These are phyloP conservation scores for Nymphalis polychloros DNA, from an alignment of 2,888 invertebrate species.

Conservation along the genomic window DNA sequence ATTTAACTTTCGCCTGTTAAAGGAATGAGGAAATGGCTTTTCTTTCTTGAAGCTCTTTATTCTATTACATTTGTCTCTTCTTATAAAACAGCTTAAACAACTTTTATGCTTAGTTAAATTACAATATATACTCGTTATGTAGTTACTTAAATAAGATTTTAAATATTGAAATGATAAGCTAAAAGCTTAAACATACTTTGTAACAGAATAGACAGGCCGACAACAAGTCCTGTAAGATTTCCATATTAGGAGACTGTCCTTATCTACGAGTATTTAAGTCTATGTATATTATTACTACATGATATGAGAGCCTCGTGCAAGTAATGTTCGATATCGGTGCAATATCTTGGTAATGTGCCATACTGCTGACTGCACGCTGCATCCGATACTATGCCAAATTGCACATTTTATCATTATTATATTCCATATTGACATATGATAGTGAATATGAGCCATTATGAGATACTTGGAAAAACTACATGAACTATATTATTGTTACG, in stretches of 20 bases:
- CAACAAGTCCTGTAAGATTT: background rate
- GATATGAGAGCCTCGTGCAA: slow-evolving; percentile 14
- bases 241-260: background rate
- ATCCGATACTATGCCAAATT: slow-evolving; percentile 28
- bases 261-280: slow-evolving; percentile 1
- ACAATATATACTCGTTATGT: background rate
- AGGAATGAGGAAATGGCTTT: background rate
- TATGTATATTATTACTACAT: background rate
- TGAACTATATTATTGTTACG: background rate
- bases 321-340: slow-evolving; percentile 32
- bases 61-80: background rate
- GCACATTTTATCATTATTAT: slow-evolving; percentile 20
- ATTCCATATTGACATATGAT: slow-evolving; percentile 17
- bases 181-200: no score
- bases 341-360: slow-evolving; percentile 37
- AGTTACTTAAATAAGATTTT: no score
- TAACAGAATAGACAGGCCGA: no score
- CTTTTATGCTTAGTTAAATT: background rate
- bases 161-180: no score
- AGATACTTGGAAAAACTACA: background rate
- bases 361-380: slow-evolving; percentile 16
- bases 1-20: slow-evolving; percentile 2
- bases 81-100: background rate
- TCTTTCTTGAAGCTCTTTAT: slow-evolving; percentile 4
- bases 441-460: slow-evolving; percentile 16